Evolutionary conservation across 2,113 vertebrate species (phyloP).

Genomic region (Callaeas wilsoni): DNA sequence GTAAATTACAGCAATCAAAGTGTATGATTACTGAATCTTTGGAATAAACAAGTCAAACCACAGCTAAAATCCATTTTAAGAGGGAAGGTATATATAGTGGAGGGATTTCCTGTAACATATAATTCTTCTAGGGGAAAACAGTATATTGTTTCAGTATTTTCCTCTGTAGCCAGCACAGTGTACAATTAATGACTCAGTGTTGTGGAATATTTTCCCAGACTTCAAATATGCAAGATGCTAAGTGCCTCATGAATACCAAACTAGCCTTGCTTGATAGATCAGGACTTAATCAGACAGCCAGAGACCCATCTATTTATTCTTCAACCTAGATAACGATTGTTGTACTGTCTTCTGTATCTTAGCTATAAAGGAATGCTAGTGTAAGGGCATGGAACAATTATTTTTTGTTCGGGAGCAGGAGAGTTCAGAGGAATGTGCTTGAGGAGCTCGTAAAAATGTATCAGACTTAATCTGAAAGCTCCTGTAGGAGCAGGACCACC

Average conservation of each 20-base stretch:
- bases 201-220: background rate
- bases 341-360: background rate
- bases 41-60: conserved; percentile 3
- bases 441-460: background rate
- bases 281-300: background rate
- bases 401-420: background rate
- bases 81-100: background rate
- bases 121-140: conserved; percentile 36
- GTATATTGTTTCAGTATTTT: conserved; percentile 44
- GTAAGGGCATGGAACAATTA: background rate
- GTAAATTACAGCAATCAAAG: conserved; percentile 23
- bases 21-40: background rate
- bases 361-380: background rate
- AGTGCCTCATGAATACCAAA: background rate
- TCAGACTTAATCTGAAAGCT: background rate
- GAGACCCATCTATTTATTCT: background rate
- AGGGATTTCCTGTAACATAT: conserved; percentile 17
- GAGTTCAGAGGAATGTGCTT: background rate
- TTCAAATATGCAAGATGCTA: background rate
- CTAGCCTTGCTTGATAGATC: background rate
- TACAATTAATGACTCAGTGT: background rate
- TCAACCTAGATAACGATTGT: background rate
- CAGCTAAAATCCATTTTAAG: conserved; percentile 25
- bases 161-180: background rate
- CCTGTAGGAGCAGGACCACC: background rate